Evolutionary conservation across 2,797 vertebrate genomes (phyloP), one percentile per base, ranked within the genome.

Genomic region (Sebastes oblongus): DNA sequence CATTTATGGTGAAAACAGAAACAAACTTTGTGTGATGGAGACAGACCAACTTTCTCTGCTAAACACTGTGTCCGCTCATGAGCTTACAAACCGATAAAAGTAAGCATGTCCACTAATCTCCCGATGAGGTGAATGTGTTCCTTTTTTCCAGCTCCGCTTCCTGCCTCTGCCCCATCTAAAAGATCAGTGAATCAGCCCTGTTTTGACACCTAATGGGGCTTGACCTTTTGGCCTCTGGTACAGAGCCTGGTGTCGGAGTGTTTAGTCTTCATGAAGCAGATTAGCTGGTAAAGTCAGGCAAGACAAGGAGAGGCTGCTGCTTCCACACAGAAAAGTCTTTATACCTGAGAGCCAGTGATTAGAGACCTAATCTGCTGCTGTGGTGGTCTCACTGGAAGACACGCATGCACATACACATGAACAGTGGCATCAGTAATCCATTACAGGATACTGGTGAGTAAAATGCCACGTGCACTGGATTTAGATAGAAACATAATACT

Each of bases 151-250:
- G 32, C 66, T 30, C 30, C 39, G 64, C 66, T 76, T 88, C 87
- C 76, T 70, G 74, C 78, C 65, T 82, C 61, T 46, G 73, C 74
- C 62, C 60, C 78, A 54, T 83, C 81, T 73, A 73, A 85, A 42
- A 92, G 88, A 92, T 92, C 89, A 88, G 72, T 86, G 85, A 92
- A 90, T 86, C 69, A 20, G 70, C 54, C 77, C 7, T 93, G 89
- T 91, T 92, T 91, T 91, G 86, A 91, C 91, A 91, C 89, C 72
- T 92, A 94, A 94, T 93, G 84, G 83, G 13, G 71, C 67, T 91
- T 88, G 91, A 88, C 88, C 93, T 93, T 93, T 78, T 84, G 76
- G 67, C 87, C 86, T 66, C 59, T 29, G 50, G 36, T 79, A 61
- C 83, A 77, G 80, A 77, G 78, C 73, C 79, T 11, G 78, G 84